A percentile compares a stretch with the other conserved stretches of the same genome.
Evolutionary conservation across 2,113 vertebrate species (phyloP).

Genomic region (Mobula birostris): DNA sequence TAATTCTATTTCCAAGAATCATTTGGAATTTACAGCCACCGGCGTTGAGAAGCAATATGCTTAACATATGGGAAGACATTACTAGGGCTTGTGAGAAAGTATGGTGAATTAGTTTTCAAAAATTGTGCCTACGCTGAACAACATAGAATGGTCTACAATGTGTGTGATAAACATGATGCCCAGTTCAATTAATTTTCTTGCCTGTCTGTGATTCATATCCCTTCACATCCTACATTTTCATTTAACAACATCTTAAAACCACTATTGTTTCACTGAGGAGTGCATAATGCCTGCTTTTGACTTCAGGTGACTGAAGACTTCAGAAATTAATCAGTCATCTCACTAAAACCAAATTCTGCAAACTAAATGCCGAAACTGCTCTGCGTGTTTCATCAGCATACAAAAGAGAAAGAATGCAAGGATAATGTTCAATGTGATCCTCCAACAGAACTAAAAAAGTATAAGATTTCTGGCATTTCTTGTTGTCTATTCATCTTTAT

Average conservation of each 20-base stretch:
- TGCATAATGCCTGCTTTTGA: background rate
- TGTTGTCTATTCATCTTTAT: background rate
- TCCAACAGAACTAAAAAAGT: background rate
- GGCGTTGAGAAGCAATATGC: background rate
- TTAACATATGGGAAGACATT: background rate
- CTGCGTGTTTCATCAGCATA: background rate
- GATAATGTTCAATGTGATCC: background rate
- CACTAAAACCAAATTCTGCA: background rate
- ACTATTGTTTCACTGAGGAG: background rate
- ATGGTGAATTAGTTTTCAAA: background rate
- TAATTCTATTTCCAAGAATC: background rate
- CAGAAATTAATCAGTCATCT: background rate
- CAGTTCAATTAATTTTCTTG: too few relatives aligned
- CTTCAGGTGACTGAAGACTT: background rate
- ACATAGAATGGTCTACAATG: too few relatives aligned
- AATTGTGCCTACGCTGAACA: background rate
- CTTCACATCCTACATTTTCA: too few relatives aligned
- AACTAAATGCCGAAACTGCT: background rate
- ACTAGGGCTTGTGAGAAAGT: background rate
- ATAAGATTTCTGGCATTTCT: background rate
- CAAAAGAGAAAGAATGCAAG: background rate
- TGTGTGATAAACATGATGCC: too few relatives aligned
- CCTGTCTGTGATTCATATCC: too few relatives aligned
- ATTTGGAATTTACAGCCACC: background rate
- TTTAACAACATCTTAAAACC: too few relatives aligned